Evolutionary conservation across 1,140 invertebrate genomes (phyloP), one percentile per base, ranked within the genome.

Genomic region (Aphis gossypii): DNA sequence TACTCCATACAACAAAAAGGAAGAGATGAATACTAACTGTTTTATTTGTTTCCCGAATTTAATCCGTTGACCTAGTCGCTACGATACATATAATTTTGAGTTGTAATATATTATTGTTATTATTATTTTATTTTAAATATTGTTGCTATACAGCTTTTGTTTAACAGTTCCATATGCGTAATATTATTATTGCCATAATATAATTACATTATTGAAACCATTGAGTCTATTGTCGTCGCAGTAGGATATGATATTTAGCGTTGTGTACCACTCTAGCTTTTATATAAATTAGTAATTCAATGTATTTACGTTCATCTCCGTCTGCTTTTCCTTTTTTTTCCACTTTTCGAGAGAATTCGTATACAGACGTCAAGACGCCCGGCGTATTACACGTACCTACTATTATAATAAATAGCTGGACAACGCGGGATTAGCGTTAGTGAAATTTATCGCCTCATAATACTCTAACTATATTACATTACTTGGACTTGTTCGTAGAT

Each of bases 401-500:
- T 76, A 76, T 76, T 76, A n/a, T 76, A 76, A 76, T 76, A 76
- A 76, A 76, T 76, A 35, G 60, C 60, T n/a, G 60, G 60, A 76
- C 60, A 76, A 35, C 30, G 60, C n/a, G 30, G 14, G 60, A 21
- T n/a, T n/a, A n/a, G 60, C 60, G 60, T 76, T 76, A 76, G 60
- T 76, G 60, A 76, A 76, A 76, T 76, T 76, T 76, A 76, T 76
- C 60, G 60, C 60, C 60, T n/a, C 60, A 76, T 76, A 76, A 76
- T n/a, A 35, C 60, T 76, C 60, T 76, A 76, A 76, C 60, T 76
- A 76, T 76, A 76, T 76, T 76, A 76, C n/a, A 76, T 76, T 76
- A 6, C 30, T 76, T 18, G 60, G 14, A 18, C 60, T 76, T 76
- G 60, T 68, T 68, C 30, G 60, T 76, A 76, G 60, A 76, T 35